A percentile compares a stretch with the other conserved stretches of the same genome.
phyloP scores from a whole-genome alignment of 2,797 vertebrate species.

The Eleutherodactylus coqui region DNA sequence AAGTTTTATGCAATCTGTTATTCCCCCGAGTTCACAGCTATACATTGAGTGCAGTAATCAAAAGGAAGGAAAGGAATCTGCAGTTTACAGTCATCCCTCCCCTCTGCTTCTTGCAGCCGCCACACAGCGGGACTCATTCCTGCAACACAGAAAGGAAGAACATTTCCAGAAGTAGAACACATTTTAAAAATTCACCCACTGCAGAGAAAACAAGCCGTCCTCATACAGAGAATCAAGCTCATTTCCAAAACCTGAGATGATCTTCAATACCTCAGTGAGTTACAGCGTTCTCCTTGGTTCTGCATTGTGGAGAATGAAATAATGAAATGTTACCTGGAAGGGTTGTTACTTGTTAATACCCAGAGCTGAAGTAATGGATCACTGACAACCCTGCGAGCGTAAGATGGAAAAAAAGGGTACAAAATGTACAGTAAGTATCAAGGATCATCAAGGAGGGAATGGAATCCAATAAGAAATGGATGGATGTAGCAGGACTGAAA shows the following conservation, averaged over 20 bases:
- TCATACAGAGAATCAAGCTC: slow-evolving; percentile 30
- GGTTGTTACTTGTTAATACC: not conserved
- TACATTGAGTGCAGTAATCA: slow-evolving; percentile 37
- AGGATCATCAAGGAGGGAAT: not conserved
- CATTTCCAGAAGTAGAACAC: slow-evolving; percentile 3
- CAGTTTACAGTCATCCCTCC: slow-evolving; percentile 41
- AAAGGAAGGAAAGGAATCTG: slow-evolving; percentile 16
- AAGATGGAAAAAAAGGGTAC: not conserved
- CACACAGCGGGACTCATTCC: slow-evolving; percentile 41
- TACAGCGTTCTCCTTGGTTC: not conserved
- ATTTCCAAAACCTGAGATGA: slow-evolving; percentile 15
- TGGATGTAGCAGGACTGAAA: not conserved
- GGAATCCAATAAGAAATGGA: not conserved
- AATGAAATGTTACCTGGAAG: not conserved
- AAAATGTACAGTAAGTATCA: not conserved
- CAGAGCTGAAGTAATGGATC: not conserved
- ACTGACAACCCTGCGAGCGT: not conserved
- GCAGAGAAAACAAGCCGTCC: slow-evolving; percentile 36
- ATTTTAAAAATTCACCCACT: slow-evolving; percentile 41
- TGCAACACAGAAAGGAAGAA: slow-evolving; percentile 32
- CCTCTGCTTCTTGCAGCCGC: slow-evolving; percentile 18
- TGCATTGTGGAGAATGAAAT: not conserved
- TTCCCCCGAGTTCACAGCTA: slow-evolving; percentile 31
- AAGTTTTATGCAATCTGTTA: slow-evolving; percentile 49
- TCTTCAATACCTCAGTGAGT: not conserved